Evolutionary conservation across 1,140 invertebrate species (phyloP).

Genomic region (Sitobion miscanthi): DNA sequence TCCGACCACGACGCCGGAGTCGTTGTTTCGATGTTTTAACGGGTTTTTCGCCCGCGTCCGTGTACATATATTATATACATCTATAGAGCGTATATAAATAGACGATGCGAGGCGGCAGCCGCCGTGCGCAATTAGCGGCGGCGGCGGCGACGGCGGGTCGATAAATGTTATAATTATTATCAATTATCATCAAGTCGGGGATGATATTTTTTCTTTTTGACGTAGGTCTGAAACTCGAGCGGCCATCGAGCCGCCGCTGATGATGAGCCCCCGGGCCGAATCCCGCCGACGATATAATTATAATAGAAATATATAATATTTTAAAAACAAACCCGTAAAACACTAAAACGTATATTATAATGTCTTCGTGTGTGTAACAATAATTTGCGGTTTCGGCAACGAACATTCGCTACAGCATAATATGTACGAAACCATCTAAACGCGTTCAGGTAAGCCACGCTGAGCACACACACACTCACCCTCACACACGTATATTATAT

Average conservation of each 20-base stretch:
- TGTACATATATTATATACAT: not conserved
- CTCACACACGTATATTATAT: not conserved
- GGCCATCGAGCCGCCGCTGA: slow-evolving; percentile 12
- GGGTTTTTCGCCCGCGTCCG: not conserved
- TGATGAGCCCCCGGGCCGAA: slow-evolving; percentile 46
- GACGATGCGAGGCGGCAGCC: not conserved
- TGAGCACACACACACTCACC: not conserved
- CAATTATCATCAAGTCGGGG: slow-evolving; percentile 47
- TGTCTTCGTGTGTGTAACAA: not conserved
- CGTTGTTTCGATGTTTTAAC: not conserved
- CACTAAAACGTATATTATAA: not conserved
- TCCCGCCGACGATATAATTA: slow-evolving; percentile 42
- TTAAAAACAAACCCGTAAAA: not conserved
- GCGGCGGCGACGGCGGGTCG: slow-evolving; percentile 40
- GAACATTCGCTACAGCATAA: not conserved
- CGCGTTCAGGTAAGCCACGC: not conserved
- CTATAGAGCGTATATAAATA: not conserved
- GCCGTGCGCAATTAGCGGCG: slow-evolving; percentile 35
- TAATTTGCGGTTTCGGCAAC: slow-evolving; percentile 54
- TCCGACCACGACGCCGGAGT: not conserved
- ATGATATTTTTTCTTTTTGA: slow-evolving; percentile 45
- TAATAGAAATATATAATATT: not conserved
- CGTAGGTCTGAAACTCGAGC: slow-evolving; percentile 46
- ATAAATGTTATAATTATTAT: slow-evolving; percentile 57
- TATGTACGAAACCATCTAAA: not conserved